Base-by-base conservation (phyloP, 2,888 invertebrate species). In the Aphrophora alni region DNA sequence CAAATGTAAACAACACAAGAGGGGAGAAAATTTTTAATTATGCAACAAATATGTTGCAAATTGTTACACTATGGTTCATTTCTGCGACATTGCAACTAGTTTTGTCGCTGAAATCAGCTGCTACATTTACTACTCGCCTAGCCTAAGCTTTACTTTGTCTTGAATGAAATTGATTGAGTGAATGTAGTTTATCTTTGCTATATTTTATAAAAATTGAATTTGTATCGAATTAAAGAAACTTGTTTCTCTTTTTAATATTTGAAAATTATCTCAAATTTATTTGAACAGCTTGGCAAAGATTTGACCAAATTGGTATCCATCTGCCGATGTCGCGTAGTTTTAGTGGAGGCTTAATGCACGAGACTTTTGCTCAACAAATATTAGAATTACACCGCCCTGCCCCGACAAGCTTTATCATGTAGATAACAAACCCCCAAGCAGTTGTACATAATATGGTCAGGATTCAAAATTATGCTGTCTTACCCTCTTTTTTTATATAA, bases 301-400 rank as follows among this genome's bases (percentile, higher is more conserved):
- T 21, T 2, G 59, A 21, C 59, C 59, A 59, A 59, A 59, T 59
- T 21, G 59, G 59, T 59, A 21, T 59, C 59, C 21, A 59, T 59
- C 59, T 21, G 21, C 59, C 59, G 21, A 59, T 59, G 12, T 44
- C 17, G 17, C 17, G 44, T 44, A 59, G 59, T 21, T 21, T 59
- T 59, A 59, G 59, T 59, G 59, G 44, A 59, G 59, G 59, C 59
- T 59, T 59, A 59, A 59, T 59, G 59, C 59, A 59, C 59, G 59
- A n/a, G n/a, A 59, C 59, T 59, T 59, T 59, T 59, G 59, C 59
- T 59, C 59, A 59, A 59, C 59, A 59, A 44, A 33, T 33, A 8
- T 59, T 59, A 59, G 59, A 59, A 21, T 21, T 59, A 59, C 59
- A 59, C 59, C 4, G 10, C 59, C n/a, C 59, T 21, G n/a, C 59